Conservation (phyloP, 2,113 vertebrate genomes). For the Clarias macrocephalus region DNA sequence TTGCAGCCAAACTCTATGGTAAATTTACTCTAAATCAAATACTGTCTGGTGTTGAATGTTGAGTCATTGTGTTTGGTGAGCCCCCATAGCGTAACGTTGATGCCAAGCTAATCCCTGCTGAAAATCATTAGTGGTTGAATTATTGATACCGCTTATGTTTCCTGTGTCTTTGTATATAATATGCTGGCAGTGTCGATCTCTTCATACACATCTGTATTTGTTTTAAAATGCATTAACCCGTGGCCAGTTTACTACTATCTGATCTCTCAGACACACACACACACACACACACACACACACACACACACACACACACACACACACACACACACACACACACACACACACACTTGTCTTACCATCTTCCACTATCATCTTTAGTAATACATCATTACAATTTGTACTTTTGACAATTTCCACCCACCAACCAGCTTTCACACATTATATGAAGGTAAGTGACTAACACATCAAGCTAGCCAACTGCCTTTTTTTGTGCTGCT, state of each 20-base stretch:
- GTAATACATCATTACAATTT: neutral
- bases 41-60: conserved; percentile 25
- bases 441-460: neutral
- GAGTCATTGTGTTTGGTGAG: conserved; percentile 43
- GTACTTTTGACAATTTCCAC: neutral
- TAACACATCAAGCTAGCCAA: neutral
- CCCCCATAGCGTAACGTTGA: conserved; percentile 37
- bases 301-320: too few relatives aligned
- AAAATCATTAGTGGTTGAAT: conserved; percentile 60
- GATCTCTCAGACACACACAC: neutral
- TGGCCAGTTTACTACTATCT: neutral
- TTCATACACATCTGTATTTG: neutral
- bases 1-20: neutral
- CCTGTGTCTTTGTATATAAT: neutral
- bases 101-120: conserved; percentile 56
- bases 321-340: neutral
- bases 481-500: neutral
- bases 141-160: conserved; percentile 52
- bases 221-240: neutral
- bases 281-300: too few relatives aligned
- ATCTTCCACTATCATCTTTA: too few relatives aligned
- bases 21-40: conserved; percentile 21
- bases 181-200: neutral
- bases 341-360: neutral
- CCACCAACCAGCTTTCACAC: neutral